Evolutionary conservation across 92 coral and sea anemone species (phyloP).

Genomic region (Diadumene lineata): DNA sequence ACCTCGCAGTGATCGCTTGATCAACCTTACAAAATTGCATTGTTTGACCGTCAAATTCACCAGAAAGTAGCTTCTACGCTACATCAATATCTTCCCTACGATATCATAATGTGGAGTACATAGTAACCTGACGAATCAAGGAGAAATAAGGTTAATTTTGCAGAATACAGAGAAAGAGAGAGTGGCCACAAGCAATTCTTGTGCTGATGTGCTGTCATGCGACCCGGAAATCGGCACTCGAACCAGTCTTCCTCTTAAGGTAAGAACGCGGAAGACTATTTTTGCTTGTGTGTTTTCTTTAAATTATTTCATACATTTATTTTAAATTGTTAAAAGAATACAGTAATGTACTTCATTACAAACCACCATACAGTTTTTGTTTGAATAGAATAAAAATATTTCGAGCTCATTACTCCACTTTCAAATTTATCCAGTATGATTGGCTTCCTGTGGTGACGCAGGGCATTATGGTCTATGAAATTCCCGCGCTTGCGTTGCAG

Average conservation of each 20-base stretch:
- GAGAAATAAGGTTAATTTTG: background rate
- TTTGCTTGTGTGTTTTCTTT: background rate
- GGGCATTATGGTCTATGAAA: background rate
- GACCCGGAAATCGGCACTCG: slow-evolving; percentile 76
- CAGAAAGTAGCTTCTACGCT: background rate
- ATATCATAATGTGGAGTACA: background rate
- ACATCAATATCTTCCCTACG: slow-evolving; percentile 15
- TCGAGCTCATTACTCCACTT: no score
- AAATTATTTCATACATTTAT: no score
- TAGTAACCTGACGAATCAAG: background rate
- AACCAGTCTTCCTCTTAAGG: slow-evolving; percentile 31
- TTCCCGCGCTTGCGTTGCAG: background rate
- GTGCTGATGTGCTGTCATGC: slow-evolving; percentile 47
- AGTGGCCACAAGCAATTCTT: slow-evolving; percentile 22
- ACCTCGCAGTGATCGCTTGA: slow-evolving; percentile 9
- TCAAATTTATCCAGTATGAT: background rate
- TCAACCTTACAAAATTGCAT: slow-evolving; percentile 18
- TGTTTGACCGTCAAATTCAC: background rate
- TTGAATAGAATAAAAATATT: background rate
- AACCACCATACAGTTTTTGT: background rate
- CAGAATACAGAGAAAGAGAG: background rate
- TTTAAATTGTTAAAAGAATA: no score
- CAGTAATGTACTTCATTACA: no score
- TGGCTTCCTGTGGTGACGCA: background rate
- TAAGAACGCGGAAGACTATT: background rate